These are phyloP conservation scores for Eueides isabella DNA, from an alignment of 1,140 invertebrate species.

Conservation along the genomic window DNA sequence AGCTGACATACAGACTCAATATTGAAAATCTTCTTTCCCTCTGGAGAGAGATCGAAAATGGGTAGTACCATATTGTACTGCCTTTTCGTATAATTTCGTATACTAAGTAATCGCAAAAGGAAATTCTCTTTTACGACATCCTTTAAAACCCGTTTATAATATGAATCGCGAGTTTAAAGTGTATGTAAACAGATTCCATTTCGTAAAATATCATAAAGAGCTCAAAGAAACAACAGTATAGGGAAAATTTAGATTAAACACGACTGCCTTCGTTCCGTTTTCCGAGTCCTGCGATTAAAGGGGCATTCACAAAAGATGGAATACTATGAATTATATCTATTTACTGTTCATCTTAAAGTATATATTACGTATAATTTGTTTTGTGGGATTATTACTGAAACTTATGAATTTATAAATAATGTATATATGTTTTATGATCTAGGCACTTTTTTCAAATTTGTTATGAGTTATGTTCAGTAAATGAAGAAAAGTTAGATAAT, in stretches of 20 bases:
- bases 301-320: constrained; percentile 59
- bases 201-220: constrained; percentile 50
- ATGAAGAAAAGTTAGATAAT: too few species aligned
- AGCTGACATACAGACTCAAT: too few species aligned
- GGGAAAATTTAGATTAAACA: constrained; percentile 67
- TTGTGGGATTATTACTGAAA: too few species aligned
- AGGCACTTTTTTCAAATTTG: too few species aligned
- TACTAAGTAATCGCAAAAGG: constrained; percentile 44
- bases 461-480: too few species aligned
- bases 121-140: background rate
- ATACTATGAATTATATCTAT: background rate
- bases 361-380: too few species aligned
- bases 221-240: constrained; percentile 47
- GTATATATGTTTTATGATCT: too few species aligned
- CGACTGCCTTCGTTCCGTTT: constrained; percentile 49
- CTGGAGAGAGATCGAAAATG: too few species aligned
- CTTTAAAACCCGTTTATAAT: background rate
- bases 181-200: constrained; percentile 50
- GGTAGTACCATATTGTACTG: too few species aligned
- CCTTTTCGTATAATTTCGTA: too few species aligned
- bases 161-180: constrained; percentile 30
- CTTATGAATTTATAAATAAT: too few species aligned
- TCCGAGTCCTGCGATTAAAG: constrained; percentile 40
- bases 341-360: background rate
- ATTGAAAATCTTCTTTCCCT: too few species aligned